Conservation (phyloP, 2,888 invertebrate genomes). For the Galeruca laticollis region DNA sequence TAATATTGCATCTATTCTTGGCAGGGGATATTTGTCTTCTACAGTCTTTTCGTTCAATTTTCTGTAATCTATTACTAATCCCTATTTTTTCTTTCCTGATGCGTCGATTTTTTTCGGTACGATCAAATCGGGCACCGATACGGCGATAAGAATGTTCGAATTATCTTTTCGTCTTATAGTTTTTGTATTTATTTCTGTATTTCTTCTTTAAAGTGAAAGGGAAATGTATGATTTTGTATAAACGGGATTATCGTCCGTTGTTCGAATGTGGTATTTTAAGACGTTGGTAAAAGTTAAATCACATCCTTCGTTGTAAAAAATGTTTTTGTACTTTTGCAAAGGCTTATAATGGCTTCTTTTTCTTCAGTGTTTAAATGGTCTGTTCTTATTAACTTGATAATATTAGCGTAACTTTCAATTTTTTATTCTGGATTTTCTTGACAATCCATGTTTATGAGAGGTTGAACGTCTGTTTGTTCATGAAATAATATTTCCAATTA, state of each 20-base stretch:
- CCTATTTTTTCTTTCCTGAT: too few species aligned
- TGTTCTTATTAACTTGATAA: conserved; percentile 13
- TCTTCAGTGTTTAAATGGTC: conserved; percentile 13
- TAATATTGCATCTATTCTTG: too few species aligned
- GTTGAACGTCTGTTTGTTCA: conserved; percentile 17
- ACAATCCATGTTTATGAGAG: not conserved
- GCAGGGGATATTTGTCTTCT: too few species aligned
- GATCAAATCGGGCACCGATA: conserved; percentile 39
- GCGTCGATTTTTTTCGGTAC: conserved; percentile 44
- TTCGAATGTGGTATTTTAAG: conserved; percentile 37
- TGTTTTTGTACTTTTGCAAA: too few species aligned
- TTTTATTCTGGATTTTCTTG: not conserved
- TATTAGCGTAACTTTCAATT: not conserved
- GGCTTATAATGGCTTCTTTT: conserved; percentile 4
- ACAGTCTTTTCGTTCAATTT: too few species aligned
- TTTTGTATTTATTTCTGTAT: conserved; percentile 35
- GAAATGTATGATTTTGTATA: conserved; percentile 38
- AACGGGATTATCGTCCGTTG: conserved; percentile 29
- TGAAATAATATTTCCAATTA: conserved; percentile 15
- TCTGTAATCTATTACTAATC: too few species aligned
- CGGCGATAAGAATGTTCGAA: conserved; percentile 33
- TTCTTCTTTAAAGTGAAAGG: conserved; percentile 31
- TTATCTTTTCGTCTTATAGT: conserved; percentile 11
- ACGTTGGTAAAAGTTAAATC: conserved; percentile 21
- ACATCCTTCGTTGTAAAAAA: too few species aligned